These are phyloP conservation scores for Willisornis vidua DNA, from an alignment of 2,113 vertebrate genomes.

Conservation along the genomic window DNA sequence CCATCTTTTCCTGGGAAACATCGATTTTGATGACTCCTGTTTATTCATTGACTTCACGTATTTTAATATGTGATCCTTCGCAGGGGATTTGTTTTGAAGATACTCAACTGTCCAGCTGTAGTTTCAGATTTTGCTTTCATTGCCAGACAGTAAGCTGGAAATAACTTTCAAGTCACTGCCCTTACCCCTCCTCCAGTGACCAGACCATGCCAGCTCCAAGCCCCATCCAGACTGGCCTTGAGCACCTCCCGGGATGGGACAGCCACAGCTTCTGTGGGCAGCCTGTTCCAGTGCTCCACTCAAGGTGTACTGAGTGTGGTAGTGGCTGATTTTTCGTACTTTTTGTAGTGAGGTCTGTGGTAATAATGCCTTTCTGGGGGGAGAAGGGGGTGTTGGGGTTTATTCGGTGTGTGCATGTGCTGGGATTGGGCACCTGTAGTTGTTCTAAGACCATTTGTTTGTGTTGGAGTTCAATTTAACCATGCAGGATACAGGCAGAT, in stretches of 20 bases:
- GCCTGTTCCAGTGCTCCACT: accelerated
- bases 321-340: neutral
- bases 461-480: neutral
- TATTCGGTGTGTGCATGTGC: neutral
- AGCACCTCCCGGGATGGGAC: neutral
- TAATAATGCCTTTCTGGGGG: neutral
- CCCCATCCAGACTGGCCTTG: neutral
- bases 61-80: neutral
- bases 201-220: neutral
- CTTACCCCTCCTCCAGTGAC: neutral
- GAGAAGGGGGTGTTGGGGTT: neutral
- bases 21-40: neutral
- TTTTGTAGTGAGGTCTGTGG: neutral
- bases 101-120: neutral
- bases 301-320: accelerated
- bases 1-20: neutral
- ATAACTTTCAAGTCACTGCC: neutral
- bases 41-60: neutral
- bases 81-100: neutral
- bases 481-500: accelerated
- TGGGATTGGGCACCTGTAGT: neutral
- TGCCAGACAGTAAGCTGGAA: constrained; percentile 17
- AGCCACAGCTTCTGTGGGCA: neutral
- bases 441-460: neutral
- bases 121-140: neutral